A percentile compares a stretch with the other conserved stretches of the same genome.
These are phyloP conservation scores for Holacanthus passer DNA, from an alignment of 2,113 vertebrate species.

Conservation along the genomic window DNA sequence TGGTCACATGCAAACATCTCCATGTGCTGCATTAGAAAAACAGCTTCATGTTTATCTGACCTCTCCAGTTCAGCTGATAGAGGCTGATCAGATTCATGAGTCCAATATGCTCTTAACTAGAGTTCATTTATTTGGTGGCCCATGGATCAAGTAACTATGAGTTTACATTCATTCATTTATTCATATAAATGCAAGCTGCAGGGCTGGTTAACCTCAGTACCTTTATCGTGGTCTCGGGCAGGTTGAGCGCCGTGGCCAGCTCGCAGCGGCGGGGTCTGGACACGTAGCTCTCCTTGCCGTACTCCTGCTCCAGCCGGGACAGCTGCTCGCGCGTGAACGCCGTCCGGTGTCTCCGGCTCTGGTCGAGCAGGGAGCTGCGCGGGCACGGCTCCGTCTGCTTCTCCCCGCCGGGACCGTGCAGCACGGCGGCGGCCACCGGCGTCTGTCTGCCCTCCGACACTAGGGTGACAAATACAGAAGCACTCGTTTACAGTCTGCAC, in stretches of 20 bases:
- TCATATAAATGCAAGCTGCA: too few species aligned
- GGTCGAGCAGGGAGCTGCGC: conserved; percentile 71
- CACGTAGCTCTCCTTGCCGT: conserved; percentile 82
- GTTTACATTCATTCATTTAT: neutral
- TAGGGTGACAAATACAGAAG: conserved; percentile 13
- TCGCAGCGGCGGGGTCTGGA: conserved; percentile 79
- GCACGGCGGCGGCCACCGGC: conserved; percentile 48
- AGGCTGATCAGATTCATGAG: neutral
- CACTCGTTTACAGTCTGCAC: neutral
- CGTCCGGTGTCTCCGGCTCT: conserved; percentile 78
- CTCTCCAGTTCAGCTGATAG: too few species aligned
- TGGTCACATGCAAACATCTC: neutral
- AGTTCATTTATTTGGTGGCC: too few species aligned
- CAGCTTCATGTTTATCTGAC: too few species aligned
- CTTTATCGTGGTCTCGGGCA: conserved; percentile 81
- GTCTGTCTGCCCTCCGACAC: conserved; percentile 74
- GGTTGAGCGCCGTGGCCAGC: conserved; percentile 75
- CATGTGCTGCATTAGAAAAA: too few species aligned
- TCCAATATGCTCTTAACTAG: too few species aligned
- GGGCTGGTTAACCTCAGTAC: conserved; percentile 27
- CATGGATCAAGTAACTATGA: neutral
- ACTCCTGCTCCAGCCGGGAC: conserved; percentile 78
- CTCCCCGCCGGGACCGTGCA: conserved; percentile 49
- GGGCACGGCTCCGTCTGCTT: conserved; percentile 65
- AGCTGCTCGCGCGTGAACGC: conserved; percentile 81